Evolutionary conservation across 2,797 vertebrate species (phyloP).

Genomic region (Siniperca obscura): DNA sequence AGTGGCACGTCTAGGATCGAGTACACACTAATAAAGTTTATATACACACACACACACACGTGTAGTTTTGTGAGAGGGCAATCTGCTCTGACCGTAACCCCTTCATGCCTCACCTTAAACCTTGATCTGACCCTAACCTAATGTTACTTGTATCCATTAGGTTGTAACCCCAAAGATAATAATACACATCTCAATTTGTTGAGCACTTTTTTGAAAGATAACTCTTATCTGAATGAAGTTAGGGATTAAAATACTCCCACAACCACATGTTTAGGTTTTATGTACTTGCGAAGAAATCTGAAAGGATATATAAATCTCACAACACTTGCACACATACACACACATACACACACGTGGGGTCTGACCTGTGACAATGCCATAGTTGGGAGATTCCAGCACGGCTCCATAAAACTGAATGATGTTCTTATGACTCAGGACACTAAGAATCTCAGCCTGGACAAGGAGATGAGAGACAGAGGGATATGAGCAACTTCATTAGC

Average conservation of each 20-base stretch:
- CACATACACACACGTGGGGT: conserved; percentile 32
- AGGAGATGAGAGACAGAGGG: conserved; percentile 38
- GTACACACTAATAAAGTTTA: conserved; percentile 42
- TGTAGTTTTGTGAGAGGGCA: background rate
- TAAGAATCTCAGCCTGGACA: conserved; percentile 95
- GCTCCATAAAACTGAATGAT: conserved; percentile 99
- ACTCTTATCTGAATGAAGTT: conserved; percentile 9
- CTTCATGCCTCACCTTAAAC: conserved; percentile 1
- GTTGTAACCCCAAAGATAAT: conserved; percentile 5
- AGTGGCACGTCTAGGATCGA: conserved; percentile 22
- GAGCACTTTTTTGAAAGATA: background rate
- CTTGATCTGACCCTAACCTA: background rate
- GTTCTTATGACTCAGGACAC: conserved; percentile 98
- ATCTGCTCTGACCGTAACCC: background rate
- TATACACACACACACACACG: background rate
- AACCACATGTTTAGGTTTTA: background rate
- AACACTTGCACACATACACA: conserved; percentile 9
- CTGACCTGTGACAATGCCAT: conserved; percentile 98
- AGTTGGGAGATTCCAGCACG: conserved; percentile 96
- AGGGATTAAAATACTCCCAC: background rate
- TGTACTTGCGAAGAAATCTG: conserved; percentile 14
- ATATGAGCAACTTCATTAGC: conserved; percentile 33
- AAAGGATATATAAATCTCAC: conserved; percentile 23
- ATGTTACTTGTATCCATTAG: conserved; percentile 2
- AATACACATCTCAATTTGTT: background rate